Percentiles rank a stretch among this genome's conserved stretches.
Conservation (phyloP, 2,888 invertebrate genomes). For the Apotomis capreana region DNA sequence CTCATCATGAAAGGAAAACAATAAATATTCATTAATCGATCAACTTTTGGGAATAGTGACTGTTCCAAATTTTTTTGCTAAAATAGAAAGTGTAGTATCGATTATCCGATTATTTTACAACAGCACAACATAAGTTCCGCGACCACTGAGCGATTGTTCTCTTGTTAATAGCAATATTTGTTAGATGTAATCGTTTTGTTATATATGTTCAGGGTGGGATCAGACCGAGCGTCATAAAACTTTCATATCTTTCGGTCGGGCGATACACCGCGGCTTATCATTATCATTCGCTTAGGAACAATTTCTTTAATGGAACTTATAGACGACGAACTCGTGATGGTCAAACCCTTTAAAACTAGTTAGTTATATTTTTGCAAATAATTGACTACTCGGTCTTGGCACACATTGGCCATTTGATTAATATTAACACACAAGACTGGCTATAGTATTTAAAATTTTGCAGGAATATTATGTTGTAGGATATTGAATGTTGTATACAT, state of each 20-base stretch:
- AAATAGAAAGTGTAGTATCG: no score
- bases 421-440: slow-evolving; percentile 38
- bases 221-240: slow-evolving; percentile 50
- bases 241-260: not conserved
- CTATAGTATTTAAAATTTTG: slow-evolving; percentile 16
- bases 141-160: not conserved
- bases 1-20: no score
- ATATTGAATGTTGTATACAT: slow-evolving; percentile 24
- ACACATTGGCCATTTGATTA: slow-evolving; percentile 15
- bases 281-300: not conserved
- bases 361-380: slow-evolving; percentile 7
- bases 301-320: not conserved
- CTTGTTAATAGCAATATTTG: slow-evolving; percentile 16
- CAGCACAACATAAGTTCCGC: slow-evolving; percentile 23
- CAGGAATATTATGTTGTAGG: slow-evolving; percentile 28
- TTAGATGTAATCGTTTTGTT: slow-evolving; percentile 23
- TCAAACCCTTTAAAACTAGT: slow-evolving; percentile 48
- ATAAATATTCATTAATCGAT: no score
- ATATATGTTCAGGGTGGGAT: slow-evolving; percentile 47
- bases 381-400: slow-evolving; percentile 20
- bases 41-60: no score
- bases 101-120: no score
- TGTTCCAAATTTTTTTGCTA: no score
- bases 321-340: slow-evolving; percentile 50
- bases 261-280: not conserved